Percentiles rank a stretch among this genome's conserved stretches.
Evolutionary conservation across 2,888 invertebrate species (phyloP).

Genomic region (Acleris sparsana): DNA sequence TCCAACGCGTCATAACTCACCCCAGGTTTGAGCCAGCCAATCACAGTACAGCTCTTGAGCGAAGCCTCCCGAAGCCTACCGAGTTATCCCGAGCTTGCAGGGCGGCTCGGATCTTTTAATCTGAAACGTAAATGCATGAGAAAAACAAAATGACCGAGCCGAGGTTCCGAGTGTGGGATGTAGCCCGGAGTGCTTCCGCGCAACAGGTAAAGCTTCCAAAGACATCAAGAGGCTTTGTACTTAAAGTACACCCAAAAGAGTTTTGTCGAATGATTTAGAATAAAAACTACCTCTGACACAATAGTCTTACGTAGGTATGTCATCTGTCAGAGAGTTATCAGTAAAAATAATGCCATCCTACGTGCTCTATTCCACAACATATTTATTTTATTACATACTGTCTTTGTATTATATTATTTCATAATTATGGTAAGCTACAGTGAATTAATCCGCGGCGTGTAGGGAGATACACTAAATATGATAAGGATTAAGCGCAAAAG

Average conservation of each 20-base stretch:
- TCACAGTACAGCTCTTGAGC: conserved; percentile 52
- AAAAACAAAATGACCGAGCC: conserved; percentile 74
- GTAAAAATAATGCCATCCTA: no score
- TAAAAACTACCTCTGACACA: no score
- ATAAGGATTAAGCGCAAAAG: conserved; percentile 32
- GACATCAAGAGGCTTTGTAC: not conserved
- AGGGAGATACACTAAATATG: conserved; percentile 35
- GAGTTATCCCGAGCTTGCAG: conserved; percentile 63
- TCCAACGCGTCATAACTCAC: conserved; percentile 77
- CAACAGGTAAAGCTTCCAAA: conserved; percentile 72
- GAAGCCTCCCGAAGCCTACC: conserved; percentile 64
- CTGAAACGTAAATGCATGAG: conserved; percentile 81
- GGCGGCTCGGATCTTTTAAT: conserved; percentile 79
- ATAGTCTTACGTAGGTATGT: no score
- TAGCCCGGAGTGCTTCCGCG: conserved; percentile 54
- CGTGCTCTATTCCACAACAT: no score
- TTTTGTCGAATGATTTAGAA: no score
- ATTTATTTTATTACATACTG: no score
- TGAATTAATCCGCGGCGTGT: conserved; percentile 27
- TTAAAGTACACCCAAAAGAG: not conserved
- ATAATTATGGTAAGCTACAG: conserved; percentile 16
- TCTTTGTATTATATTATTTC: not conserved
- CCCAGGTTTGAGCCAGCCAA: conserved; percentile 69
- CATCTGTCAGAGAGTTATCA: no score
- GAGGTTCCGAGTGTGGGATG: conserved; percentile 66